Base-by-base conservation (phyloP, 2,888 invertebrate genomes). In the Chrysodeixis includens region DNA sequence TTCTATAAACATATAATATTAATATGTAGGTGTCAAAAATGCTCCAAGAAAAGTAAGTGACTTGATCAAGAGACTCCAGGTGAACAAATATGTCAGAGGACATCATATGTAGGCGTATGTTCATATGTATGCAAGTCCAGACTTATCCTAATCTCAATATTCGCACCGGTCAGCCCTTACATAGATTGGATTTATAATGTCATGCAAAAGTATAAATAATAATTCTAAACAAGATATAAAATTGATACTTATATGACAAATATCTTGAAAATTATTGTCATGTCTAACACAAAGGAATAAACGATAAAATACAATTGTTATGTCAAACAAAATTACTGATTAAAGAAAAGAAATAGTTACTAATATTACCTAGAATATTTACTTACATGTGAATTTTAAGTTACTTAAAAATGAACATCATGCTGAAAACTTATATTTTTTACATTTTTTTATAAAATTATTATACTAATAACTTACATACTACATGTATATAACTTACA, bases 361-460 rank as follows among this genome's bases (percentile, higher is more conserved):
- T 40, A 40, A 40, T 40, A 40, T n/a, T n/a, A 40, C 40, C 40
- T 40, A 40, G 5, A n/a, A 40, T 40, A 40, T n/a, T 40, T 1
- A 40, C 40, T n/a, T 40, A 40, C 40, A n/a, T 40, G 7, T n/a
- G 1, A 40, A 40, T 40, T 40, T n/a, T 40, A 40, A 4, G n/a
- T n/a, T 40, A 40, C 40, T 40, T 40, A 40, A 40, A 40, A 40
- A 40, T 40, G n/a, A n/a, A 40, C 40, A 12, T 40, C 40, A 40
- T 40, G 40, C 40, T 40, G 40, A 40, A 35, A 35, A 35, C 14
- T 12, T 40, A n/a, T 5, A n/a, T 40, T 40, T 40, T 40, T n/a
- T 6, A n/a, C 2, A 5, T 40, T 40, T 40, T n/a, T 40, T n/a
- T 40, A 40, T n/a, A 4, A 40, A 40, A 40, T n/a, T 1, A n/a